Evolutionary conservation across 2,113 vertebrate genomes (phyloP).

Genomic region (Atlantisia rogersi): DNA sequence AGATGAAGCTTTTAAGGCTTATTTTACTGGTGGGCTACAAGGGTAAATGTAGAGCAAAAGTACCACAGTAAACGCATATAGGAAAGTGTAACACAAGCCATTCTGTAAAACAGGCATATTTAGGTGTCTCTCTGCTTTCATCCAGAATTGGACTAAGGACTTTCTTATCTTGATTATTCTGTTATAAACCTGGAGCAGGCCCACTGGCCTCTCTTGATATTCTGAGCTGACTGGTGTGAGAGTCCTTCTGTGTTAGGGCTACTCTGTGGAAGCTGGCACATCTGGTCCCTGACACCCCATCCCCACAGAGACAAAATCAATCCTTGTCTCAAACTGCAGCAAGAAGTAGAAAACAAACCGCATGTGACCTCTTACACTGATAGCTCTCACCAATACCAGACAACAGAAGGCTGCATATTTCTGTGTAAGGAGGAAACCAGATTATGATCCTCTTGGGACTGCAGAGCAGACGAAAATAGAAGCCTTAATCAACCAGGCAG

Average conservation of each 20-base stretch:
- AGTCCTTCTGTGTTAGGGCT: neutral
- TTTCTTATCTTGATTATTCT: neutral
- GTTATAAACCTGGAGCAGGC: neutral
- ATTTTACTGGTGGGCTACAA: slow-evolving; percentile 25
- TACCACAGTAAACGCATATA: neutral
- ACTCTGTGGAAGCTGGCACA: neutral
- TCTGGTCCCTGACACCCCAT: neutral
- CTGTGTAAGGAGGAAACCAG: neutral
- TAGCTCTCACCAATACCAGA: neutral
- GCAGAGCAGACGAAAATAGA: neutral
- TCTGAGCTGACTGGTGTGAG: neutral
- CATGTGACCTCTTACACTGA: neutral
- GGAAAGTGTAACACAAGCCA: neutral
- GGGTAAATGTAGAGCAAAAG: neutral
- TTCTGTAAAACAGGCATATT: neutral
- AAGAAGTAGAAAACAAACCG: neutral
- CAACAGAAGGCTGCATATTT: neutral
- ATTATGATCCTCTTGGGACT: neutral
- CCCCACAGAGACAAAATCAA: neutral
- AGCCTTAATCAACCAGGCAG: neutral
- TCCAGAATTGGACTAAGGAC: neutral
- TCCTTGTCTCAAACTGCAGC: neutral
- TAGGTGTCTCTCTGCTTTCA: neutral
- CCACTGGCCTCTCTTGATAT: neutral
- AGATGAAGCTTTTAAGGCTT: slow-evolving; percentile 39